Base-by-base conservation (phyloP, 2,797 vertebrate species). In the Rallus crepitans region DNA sequence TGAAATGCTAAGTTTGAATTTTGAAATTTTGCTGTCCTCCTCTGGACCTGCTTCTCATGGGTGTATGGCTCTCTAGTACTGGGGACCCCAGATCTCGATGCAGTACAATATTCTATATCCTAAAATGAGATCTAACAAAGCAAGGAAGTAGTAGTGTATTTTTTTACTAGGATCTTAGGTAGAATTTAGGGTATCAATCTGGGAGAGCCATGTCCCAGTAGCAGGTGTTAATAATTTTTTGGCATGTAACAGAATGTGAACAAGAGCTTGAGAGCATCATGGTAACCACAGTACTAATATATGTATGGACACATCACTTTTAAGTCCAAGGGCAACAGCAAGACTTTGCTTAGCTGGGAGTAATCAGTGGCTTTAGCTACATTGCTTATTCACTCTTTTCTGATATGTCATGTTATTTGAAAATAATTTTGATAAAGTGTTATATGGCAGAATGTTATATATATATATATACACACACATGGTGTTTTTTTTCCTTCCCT, bases 281-380 rank as follows among this genome's bases (percentile, higher is more conserved):
- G n/a, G 30, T 42, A 82, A 52, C 23, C 10, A 16, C 16, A 73
- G 11, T 15, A 27, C 15, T 65, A 40, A 47, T 0, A 0, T 53
- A n/a, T 27, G 23, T 56, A 30, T n/a, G 37, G 47, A 82, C 47
- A 53, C 30, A 39, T 81, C 47, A 65, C 19, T 79, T 73, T 66
- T n/a, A 23, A 76, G 69, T 87, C 69, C 53, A 61, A 80, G 84
- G 77, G 37, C n/a, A 66, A 53, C 11, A n/a, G n/a, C 40, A 78
- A 65, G 47, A 37, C 33, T 81, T 72, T 25, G 37, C 42, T 70
- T 72, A 30, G 33, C 25, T 81, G 28, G 12, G 37, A 63, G 11
- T 59, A 31, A 39, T 65, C 40, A 47, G 45, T 40, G 57, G 61
- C 27, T 69, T 63, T 6, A 47, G 14, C 52, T 64, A 30, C 19